Evolutionary conservation across 2,888 invertebrate species (phyloP).

Genomic region (Lasius fuliginosus): DNA sequence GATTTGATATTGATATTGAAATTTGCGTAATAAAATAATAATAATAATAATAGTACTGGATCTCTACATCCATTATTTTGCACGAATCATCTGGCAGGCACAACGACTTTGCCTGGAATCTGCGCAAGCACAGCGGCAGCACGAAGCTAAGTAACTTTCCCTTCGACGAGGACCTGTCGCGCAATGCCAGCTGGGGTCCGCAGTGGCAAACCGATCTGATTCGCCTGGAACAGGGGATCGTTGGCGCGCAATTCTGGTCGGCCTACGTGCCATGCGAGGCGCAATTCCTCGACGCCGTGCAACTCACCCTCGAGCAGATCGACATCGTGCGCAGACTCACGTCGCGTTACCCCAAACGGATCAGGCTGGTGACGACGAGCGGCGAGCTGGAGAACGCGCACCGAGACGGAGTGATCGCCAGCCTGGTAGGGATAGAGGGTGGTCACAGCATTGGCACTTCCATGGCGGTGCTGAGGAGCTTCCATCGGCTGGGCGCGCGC

Average conservation of each 20-base stretch:
- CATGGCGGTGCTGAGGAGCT: constrained; percentile 89
- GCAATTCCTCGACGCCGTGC: constrained; percentile 90
- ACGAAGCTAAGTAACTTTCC: constrained; percentile 84
- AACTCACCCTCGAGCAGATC: constrained; percentile 90
- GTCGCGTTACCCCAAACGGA: constrained; percentile 86
- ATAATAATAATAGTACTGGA: neutral
- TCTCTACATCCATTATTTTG: neutral
- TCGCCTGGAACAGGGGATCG: constrained; percentile 86
- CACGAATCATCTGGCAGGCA: constrained; percentile 78
- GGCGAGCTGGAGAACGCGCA: constrained; percentile 89
- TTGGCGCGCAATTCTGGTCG: constrained; percentile 87
- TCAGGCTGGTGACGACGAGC: constrained; percentile 88
- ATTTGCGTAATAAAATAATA: neutral
- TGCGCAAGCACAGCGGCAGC: constrained; percentile 84
- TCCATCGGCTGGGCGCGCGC: constrained; percentile 89
- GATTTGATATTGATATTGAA: neutral
- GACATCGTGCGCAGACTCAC: constrained; percentile 89
- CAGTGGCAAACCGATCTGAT: constrained; percentile 87
- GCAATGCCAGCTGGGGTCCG: constrained; percentile 82
- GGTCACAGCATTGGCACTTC: constrained; percentile 91
- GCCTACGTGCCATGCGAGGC: constrained; percentile 88
- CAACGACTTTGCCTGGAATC: constrained; percentile 86
- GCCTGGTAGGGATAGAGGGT: constrained; percentile 90
- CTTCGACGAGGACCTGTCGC: constrained; percentile 84
- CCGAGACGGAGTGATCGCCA: constrained; percentile 88